Conservation (phyloP, 2,797 vertebrate genomes). For the Lepilemur septentrionalis region DNA sequence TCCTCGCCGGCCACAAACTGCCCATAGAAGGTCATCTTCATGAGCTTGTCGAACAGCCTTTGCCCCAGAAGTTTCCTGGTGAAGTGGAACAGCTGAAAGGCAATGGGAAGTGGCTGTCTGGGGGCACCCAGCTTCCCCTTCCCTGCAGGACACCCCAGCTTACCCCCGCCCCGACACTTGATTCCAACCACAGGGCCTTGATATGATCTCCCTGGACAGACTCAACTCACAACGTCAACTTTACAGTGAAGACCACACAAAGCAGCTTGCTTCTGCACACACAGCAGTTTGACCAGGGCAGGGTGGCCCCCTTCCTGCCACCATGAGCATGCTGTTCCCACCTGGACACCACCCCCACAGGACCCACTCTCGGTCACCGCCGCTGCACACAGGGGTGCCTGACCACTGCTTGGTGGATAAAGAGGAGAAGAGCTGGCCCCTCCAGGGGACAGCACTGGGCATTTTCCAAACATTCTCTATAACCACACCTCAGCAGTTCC, state of each 20-base stretch:
- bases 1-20: conserved; percentile 97
- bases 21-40: conserved; percentile 98
- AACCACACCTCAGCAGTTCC: not conserved
- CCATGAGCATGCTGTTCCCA: not conserved
- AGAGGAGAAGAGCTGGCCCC: not conserved
- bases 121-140: not conserved
- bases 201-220: not conserved
- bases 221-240: fast-evolving
- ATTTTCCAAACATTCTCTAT: not conserved
- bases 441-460: not conserved
- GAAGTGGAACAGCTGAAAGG: conserved; percentile 88
- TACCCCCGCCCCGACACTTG: not conserved
- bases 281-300: not conserved
- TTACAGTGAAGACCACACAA: not conserved
- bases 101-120: not conserved
- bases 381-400: not conserved
- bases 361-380: not conserved
- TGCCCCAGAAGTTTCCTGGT: conserved; percentile 89
- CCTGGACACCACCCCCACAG: too few species aligned
- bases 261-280: not conserved
- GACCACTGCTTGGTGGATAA: not conserved
- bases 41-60: conserved; percentile 90
- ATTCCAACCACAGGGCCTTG: not conserved
- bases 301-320: not conserved
- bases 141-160: not conserved